Percentiles rank a stretch among this genome's conserved stretches.
phyloP scores from a whole-genome alignment of 37 sponge, comb jelly and placozoan species.

The Bolinopsis microptera region DNA sequence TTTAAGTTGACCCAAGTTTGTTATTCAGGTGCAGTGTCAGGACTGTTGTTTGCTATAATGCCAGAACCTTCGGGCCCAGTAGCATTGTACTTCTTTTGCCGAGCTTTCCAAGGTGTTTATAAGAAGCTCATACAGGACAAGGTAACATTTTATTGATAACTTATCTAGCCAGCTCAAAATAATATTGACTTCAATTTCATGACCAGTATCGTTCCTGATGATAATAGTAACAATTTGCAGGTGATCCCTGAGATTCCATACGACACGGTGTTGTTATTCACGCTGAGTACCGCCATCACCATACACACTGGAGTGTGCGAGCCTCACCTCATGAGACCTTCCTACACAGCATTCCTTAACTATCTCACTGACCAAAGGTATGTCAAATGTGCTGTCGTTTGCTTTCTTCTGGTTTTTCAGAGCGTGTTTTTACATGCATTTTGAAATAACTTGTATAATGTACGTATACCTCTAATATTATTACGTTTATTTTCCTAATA shows the following conservation, averaged over 20 bases:
- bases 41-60: not conserved
- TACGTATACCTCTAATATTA: too few relatives aligned
- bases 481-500: too few relatives aligned
- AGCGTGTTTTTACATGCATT: too few relatives aligned
- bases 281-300: conserved; percentile 12
- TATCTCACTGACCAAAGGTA: conserved; percentile 16
- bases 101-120: conserved; percentile 23
- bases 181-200: not conserved
- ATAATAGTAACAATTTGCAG: not conserved
- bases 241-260: not conserved
- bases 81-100: not conserved
- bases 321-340: conserved; percentile 19
- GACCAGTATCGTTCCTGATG: not conserved
- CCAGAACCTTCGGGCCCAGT: conserved; percentile 11
- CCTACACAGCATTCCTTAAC: conserved; percentile 5
- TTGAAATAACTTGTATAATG: too few relatives aligned
- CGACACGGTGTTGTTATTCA: not conserved
- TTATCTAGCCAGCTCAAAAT: too few relatives aligned
- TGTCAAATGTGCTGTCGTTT: not conserved
- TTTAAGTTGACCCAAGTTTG: too few relatives aligned
- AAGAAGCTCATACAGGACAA: conserved; percentile 43
- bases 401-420: not conserved
- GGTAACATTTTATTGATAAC: too few relatives aligned
- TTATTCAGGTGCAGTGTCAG: not conserved
- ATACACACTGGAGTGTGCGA: conserved; percentile 27